Evolutionary conservation across 2,113 vertebrate genomes (phyloP), one percentile per base, ranked within the genome.

Genomic region (Todiramphus chloris): DNA sequence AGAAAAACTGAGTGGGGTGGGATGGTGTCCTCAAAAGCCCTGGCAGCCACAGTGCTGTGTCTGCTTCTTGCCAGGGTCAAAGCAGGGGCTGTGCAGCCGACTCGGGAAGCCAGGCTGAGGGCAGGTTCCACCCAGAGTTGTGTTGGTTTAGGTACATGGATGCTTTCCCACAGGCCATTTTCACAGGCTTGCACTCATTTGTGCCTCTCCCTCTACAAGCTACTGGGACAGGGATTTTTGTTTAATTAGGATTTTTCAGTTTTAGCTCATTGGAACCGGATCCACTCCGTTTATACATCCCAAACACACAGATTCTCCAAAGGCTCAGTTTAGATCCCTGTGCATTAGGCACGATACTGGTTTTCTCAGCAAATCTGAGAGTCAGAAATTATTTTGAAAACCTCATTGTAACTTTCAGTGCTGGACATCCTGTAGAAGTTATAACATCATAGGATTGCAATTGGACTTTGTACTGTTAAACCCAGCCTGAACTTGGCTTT

Each of bases 41-140:
- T 16, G 31, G 4, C 41, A 91, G 63, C 9, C 4, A 3, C 56
- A 28, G 48, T 46, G 50, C 55, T 37, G 39, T 28, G 53, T 14
- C 41, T 43, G 59, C 67, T 0, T 1, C 69, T 41, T 2, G 5
- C 9, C 0, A 0, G 41, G 55, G 13, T 51, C 3, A 15, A 60
- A 31, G 44, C 41, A 50, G 46, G 58, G 35, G 37, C 20, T 51
- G 41, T 16, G n/a, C 16, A 37, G 66, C 30, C 10, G 8, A 33
- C 53, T 24, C 27, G 33, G 1, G 2, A 53, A 41, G 13, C 24
- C 60, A 60, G 24, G 18, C n/a, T 77, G 73, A 82, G 28, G 39
- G 35, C 16, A 55, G 43, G 8, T 76, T 48, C 41, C 35, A 69
- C 23, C 23, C 50, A 31, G 13, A n/a, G 24, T 2, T 15, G 9